These are phyloP conservation scores for Anguilla rostrata DNA, from an alignment of 2,113 vertebrate genomes.

Conservation along the genomic window DNA sequence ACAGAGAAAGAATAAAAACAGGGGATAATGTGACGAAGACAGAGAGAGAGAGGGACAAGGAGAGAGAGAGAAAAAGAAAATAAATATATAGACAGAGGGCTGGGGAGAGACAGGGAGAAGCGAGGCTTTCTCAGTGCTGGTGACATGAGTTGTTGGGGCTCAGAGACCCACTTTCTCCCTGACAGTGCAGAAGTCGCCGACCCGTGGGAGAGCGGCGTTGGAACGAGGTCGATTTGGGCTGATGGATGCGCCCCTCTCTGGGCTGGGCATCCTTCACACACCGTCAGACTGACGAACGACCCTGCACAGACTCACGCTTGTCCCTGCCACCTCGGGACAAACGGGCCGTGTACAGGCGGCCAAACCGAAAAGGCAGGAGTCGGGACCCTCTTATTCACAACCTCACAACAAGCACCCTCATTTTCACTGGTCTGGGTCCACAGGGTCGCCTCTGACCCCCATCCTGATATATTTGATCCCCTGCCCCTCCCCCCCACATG, in stretches of 20 bases:
- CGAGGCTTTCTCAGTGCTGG: too few species aligned
- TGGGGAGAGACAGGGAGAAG: neutral
- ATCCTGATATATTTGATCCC: too few species aligned
- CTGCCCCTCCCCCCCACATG: too few species aligned
- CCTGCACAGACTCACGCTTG: neutral
- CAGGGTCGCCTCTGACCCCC: too few species aligned
- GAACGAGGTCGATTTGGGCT: neutral
- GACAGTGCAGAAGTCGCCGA: constrained; percentile 87
- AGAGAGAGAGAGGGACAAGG: constrained; percentile 9
- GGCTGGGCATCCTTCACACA: neutral
- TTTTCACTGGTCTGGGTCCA: too few species aligned
- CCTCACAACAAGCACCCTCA: too few species aligned
- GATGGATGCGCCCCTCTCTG: neutral
- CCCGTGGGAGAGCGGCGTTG: neutral
- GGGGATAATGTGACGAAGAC: neutral
- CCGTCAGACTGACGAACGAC: neutral
- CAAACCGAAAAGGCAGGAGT: too few species aligned
- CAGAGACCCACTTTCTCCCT: constrained; percentile 74
- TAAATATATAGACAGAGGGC: neutral
- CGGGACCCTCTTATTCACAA: neutral
- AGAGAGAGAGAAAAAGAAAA: neutral
- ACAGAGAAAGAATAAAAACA: constrained; percentile 23
- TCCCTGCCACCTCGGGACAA: neutral
- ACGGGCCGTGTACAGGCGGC: neutral
- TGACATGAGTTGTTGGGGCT: neutral